Conservation (phyloP, 2,113 vertebrate species). For the Balaeniceps rex region DNA sequence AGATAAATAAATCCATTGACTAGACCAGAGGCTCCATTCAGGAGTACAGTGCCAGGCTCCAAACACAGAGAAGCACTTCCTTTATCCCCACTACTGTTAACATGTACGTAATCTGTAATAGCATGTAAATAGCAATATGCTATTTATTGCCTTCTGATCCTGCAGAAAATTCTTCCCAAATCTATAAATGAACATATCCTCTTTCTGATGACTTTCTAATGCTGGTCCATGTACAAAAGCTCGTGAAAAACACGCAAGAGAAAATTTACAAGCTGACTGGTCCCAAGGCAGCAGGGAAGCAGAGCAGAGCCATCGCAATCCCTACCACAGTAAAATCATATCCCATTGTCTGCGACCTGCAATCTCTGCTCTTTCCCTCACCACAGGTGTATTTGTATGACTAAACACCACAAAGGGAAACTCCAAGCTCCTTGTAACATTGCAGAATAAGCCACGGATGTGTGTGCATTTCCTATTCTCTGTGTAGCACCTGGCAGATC, state of each 20-base stretch:
- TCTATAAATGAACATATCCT: background rate
- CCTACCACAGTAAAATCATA: accelerated
- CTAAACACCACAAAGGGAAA: background rate
- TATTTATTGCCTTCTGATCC: background rate
- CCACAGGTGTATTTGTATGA: accelerated
- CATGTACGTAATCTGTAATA: background rate
- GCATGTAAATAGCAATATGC: background rate
- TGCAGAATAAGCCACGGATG: background rate
- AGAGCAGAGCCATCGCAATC: background rate
- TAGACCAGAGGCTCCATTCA: background rate
- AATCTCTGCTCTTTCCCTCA: background rate
- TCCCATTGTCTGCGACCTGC: background rate
- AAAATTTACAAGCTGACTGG: background rate
- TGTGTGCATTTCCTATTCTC: background rate
- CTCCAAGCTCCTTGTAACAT: background rate
- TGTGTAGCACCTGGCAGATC: background rate
- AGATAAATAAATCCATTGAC: background rate
- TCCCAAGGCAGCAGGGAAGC: background rate
- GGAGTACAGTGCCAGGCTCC: background rate
- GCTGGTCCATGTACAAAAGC: background rate
- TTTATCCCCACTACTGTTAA: background rate
- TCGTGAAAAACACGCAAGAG: background rate
- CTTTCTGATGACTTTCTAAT: background rate
- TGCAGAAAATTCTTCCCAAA: background rate
- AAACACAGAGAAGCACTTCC: background rate